Base-by-base conservation (phyloP, 2,888 invertebrate species). In the Dione juno region DNA sequence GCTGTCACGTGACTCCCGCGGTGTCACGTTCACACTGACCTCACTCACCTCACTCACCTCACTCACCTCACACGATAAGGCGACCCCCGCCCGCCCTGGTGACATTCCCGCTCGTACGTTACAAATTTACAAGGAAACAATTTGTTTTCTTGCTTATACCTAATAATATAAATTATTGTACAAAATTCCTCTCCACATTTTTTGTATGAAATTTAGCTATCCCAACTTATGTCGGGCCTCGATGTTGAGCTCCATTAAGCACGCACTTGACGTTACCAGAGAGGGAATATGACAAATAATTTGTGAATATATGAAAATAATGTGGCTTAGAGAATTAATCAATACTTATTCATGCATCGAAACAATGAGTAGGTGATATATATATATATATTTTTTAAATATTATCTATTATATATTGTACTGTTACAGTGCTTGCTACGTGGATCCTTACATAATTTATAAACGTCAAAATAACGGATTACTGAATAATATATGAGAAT, bases 11-110 rank as follows among this genome's bases (percentile, higher is more conserved):
- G 69, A 69, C 58, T 45, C 5, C 28, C 10, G 40, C 45, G n/a
- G 45, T 14, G 48, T 43, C 53, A 58, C 50, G 58, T 61, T 28
- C 28, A 45, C 13, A 35, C 70, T 45, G 66, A 70, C 66, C 59
- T 61, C 28, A 28, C n/a, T 28, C 28, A 28, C 28, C 28, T 28
- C 66, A 59, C 14, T 37, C n/a, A 70, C 66, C 59, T 61, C 28
- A 28, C n/a, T 28, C 28, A 28, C 28, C 28, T 28, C 66, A 59
- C 14, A 16, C 53, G 59, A 61, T 66, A 66, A 61, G 53, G 61
- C 19, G 53, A 66, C 45, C 53, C 66, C 16, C 40, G 66, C 66
- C 16, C 40, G 66, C 37, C 14, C 43, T 59, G 53, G 59, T 66
- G 52, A 50, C 66, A 69, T 65, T 58, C 58, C 50, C 48, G 48